phyloP scores from a whole-genome alignment of 2,888 invertebrate genomes.

The Apantesis nais region DNA sequence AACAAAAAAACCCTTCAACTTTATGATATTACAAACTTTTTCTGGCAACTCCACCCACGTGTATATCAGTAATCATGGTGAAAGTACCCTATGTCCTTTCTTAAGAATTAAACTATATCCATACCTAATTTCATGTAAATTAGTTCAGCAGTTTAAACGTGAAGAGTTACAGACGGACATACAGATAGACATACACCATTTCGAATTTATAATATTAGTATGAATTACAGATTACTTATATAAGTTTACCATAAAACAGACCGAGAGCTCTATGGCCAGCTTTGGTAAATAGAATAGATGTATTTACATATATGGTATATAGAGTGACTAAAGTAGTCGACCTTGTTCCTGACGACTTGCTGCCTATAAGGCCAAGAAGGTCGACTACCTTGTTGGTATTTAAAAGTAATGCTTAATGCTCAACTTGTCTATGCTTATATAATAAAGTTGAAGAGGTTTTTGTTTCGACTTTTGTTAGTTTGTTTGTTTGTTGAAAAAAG shows the following conservation, averaged over 20 bases:
- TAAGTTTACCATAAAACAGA: not conserved
- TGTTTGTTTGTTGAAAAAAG: too few species aligned
- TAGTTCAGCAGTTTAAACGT: too few species aligned
- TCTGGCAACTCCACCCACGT: too few species aligned
- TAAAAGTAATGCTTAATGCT: not conserved
- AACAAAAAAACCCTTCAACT: too few species aligned
- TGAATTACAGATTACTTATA: not conserved
- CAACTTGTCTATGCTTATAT: not conserved
- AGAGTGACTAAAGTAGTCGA: not conserved
- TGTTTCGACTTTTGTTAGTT: not conserved
- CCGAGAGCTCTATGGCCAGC: not conserved
- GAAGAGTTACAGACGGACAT: too few species aligned
- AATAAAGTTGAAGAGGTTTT: not conserved
- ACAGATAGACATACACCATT: too few species aligned
- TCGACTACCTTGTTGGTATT: not conserved
- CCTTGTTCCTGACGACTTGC: not conserved
- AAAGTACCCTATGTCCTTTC: too few species aligned
- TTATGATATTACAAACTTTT: too few species aligned
- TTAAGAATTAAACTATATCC: too few species aligned
- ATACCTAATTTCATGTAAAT: too few species aligned
- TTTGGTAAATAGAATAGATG: not conserved
- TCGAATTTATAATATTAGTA: too few species aligned
- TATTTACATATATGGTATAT: not conserved
- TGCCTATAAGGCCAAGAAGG: not conserved
- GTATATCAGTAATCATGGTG: too few species aligned